Base-by-base conservation (phyloP, 2,888 invertebrate species). In the Napeogenes sylphis region DNA sequence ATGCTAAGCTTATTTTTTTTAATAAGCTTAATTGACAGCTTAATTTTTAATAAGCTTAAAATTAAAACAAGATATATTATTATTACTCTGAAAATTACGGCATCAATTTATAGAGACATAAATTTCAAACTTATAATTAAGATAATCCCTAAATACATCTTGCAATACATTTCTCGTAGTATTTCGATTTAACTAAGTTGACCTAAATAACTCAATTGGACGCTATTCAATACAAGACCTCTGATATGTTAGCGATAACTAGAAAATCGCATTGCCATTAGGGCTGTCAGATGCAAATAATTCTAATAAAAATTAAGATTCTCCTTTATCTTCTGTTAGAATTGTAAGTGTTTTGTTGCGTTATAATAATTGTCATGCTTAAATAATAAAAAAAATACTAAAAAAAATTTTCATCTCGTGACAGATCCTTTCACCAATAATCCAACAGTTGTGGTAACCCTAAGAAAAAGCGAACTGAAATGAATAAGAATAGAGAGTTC, bases 401-500 rank as follows among this genome's bases (percentile, higher is more conserved):
- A 3, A 12, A 42, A 1, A 10, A 42, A 42, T 42, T 0, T 10
- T 42, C 0, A 42, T 42, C 10, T 10, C 8, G 42, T 42, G 42
- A 10, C 0, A 12, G 10, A 42, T 35, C 6, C 4, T 35, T 47
- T 6, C 12, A 51, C 30, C 8, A 51, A 30, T 30, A 30, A 30
- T 30, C 21, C 3, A 51, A 30, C 4, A 30, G 12, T 30, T 30
- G 53, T 53, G 30, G 13, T 56, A 61, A 55, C 65, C 65, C 62
- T 59, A 58, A 30, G 12, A 51, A 14, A 51, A 33, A 47, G 3
- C 21, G 6, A 58, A 12, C 10, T 55, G 32, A 55, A 65, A 65
- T 56, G 55, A 58, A 63, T 59, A 62, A 60, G 58, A 62, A 60
- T 65, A 55, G 56, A 59, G 14, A 62, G 55, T 62, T 64, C 64